These are phyloP conservation scores for Mormyrops boulengeri DNA, from an alignment of 2,797 vertebrate genomes.

Conservation along the genomic window DNA sequence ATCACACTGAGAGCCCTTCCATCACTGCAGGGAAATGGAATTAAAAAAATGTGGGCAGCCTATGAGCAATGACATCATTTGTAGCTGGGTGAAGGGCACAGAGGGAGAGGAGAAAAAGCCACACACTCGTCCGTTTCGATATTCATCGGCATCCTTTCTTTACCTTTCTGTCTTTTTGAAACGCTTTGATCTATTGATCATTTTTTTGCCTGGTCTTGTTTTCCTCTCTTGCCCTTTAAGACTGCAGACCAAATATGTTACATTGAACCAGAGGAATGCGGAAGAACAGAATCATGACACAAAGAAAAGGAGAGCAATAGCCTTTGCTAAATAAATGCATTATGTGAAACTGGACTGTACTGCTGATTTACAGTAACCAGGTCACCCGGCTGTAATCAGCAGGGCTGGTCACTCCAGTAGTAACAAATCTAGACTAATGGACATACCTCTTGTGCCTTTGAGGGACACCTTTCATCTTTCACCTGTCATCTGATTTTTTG, in stretches of 20 bases:
- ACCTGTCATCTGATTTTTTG: background rate
- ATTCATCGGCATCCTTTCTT: constrained; percentile 37
- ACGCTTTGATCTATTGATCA: background rate
- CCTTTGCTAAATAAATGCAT: background rate
- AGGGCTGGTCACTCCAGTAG: background rate
- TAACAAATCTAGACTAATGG: background rate
- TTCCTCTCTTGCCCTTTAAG: background rate
- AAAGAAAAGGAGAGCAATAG: background rate
- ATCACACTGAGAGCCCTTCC: constrained; percentile 23
- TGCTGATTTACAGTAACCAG: background rate
- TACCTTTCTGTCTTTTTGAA: background rate
- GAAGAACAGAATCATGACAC: background rate
- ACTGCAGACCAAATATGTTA: background rate
- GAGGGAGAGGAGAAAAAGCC: constrained; percentile 55
- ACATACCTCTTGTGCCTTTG: background rate
- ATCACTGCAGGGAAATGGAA: constrained; percentile 41
- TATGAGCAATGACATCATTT: constrained; percentile 61
- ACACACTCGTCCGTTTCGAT: constrained; percentile 48
- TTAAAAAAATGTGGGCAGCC: constrained; percentile 26
- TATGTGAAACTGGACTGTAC: background rate
- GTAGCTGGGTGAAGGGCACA: constrained; percentile 63
- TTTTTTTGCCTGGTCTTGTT: background rate
- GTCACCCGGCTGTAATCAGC: background rate
- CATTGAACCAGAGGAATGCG: background rate
- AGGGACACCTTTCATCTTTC: background rate